Conservation (phyloP, 2,113 vertebrate genomes). For the Microtus ochrogaster region DNA sequence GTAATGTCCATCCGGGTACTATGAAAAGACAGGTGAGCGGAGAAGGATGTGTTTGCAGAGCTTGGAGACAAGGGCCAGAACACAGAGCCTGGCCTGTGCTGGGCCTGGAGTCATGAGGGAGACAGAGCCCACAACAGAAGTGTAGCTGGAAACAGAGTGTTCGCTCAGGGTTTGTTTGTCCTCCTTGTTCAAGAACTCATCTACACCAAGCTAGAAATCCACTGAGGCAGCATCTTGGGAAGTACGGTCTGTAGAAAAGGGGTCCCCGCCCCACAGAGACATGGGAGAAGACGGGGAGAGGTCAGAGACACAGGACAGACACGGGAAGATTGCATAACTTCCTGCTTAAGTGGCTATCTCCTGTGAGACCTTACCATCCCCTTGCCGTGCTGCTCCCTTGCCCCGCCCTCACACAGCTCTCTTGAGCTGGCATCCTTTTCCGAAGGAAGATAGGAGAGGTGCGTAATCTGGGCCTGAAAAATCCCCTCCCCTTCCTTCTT, state of each 20-base stretch:
- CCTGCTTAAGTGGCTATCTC: background rate
- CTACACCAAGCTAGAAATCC: background rate
- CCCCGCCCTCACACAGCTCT: background rate
- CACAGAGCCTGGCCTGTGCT: fast-evolving
- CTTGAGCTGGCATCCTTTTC: background rate
- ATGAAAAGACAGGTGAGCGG: background rate
- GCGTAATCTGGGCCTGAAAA: background rate
- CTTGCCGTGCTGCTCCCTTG: background rate
- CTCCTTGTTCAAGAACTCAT: background rate
- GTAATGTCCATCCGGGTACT: background rate
- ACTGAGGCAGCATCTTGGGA: background rate
- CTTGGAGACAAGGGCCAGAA: background rate
- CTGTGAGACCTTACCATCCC: background rate
- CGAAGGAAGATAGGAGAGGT: background rate
- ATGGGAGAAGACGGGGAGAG: background rate
- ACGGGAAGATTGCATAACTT: background rate
- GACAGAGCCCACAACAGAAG: background rate
- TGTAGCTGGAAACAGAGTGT: background rate
- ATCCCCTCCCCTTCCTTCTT: background rate
- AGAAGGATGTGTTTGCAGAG: background rate
- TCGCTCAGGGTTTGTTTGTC: background rate
- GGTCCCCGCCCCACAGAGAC: background rate
- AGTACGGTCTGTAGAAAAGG: background rate
- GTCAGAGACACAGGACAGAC: background rate
- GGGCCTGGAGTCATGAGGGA: background rate